phyloP scores from a whole-genome alignment of 2,888 invertebrate species.

The Smittia sp. region DNA sequence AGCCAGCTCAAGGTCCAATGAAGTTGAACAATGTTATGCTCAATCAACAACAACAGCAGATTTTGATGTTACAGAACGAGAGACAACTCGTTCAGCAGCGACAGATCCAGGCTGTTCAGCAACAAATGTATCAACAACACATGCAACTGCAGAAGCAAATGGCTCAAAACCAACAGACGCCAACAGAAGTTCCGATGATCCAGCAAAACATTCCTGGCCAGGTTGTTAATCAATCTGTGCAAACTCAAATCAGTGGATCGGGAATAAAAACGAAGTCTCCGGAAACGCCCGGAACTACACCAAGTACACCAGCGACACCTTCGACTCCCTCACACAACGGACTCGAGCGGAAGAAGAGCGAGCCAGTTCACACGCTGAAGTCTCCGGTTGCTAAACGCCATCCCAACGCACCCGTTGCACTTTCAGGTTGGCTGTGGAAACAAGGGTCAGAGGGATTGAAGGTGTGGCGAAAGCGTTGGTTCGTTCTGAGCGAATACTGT shows the following conservation, averaged over 20 bases:
- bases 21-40: conserved; percentile 52
- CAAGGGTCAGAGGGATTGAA: conserved; percentile 91
- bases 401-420: conserved; percentile 77
- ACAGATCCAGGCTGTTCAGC: conserved; percentile 43
- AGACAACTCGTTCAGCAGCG: conserved; percentile 45
- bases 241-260: conserved; percentile 52
- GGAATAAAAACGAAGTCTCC: conserved; percentile 42
- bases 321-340: conserved; percentile 43
- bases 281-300: conserved; percentile 38
- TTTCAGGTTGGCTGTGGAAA: conserved; percentile 87
- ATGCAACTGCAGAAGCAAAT: conserved; percentile 42
- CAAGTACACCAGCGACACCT: conserved; percentile 33
- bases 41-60: conserved; percentile 52
- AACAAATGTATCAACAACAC: conserved; percentile 44
- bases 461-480: conserved; percentile 94
- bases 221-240: conserved; percentile 53
- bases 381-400: conserved; percentile 83
- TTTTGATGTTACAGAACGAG: conserved; percentile 48
- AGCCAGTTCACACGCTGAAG: conserved; percentile 59
- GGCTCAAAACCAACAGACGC: conserved; percentile 46
- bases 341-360: conserved; percentile 53
- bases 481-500: conserved; percentile 89
- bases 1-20: conserved; percentile 51
- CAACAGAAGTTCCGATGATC: conserved; percentile 52
- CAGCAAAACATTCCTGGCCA: conserved; percentile 54